Evolutionary conservation across 2,797 vertebrate species (phyloP).

Genomic region (Meda fulgida): DNA sequence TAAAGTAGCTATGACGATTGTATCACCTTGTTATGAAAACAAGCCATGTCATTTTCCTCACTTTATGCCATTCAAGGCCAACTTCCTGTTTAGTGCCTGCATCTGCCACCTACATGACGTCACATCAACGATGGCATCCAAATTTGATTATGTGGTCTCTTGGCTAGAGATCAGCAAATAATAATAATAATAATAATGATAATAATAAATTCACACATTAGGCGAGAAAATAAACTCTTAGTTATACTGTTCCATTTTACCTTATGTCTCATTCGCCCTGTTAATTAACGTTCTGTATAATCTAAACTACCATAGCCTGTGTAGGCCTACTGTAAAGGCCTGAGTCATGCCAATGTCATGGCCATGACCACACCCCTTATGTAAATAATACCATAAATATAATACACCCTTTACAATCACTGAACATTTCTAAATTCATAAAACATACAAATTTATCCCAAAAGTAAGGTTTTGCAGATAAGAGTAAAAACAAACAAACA

Average conservation of each 20-base stretch:
- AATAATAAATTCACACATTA: too few species aligned
- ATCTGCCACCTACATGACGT: neutral
- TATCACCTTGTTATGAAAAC: neutral
- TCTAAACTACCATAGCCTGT: too few species aligned
- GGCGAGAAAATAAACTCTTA: neutral
- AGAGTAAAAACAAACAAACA: neutral
- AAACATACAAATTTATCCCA: neutral
- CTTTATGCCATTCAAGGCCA: neutral
- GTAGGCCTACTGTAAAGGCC: too few species aligned
- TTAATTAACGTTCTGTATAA: neutral
- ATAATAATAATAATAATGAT: too few species aligned
- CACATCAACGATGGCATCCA: neutral
- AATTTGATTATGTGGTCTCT: neutral
- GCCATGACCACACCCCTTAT: neutral
- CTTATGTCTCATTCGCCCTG: neutral
- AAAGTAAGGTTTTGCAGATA: constrained; percentile 4
- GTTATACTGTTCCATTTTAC: neutral
- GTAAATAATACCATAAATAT: neutral
- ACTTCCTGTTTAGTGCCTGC: neutral
- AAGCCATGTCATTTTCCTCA: neutral
- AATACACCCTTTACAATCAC: neutral
- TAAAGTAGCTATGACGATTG: neutral
- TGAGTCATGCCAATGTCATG: neutral
- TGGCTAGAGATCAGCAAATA: neutral
- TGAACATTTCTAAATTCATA: neutral